A percentile compares a stretch with the other conserved stretches of the same genome.
Conservation (phyloP, 2,888 invertebrate species). For the Spisula solida region DNA sequence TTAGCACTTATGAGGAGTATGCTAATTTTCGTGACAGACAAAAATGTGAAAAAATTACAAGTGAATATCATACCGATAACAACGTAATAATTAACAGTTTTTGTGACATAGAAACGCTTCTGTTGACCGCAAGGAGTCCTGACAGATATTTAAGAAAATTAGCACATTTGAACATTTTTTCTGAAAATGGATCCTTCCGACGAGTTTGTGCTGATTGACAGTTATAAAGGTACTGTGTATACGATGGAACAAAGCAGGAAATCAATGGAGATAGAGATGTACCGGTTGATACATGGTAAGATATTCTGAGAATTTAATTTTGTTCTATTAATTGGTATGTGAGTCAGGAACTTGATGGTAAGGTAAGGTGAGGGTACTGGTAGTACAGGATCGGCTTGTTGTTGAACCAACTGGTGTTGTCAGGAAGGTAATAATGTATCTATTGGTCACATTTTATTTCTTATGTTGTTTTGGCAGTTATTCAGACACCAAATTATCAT, state of each 20-base stretch:
- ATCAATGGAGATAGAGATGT: slow-evolving; percentile 58
- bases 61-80: background rate
- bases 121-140: too few relatives aligned
- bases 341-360: background rate
- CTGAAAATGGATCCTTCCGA: slow-evolving; percentile 61
- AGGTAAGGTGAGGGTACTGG: too few relatives aligned
- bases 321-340: background rate
- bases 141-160: background rate
- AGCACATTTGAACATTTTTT: background rate
- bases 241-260: slow-evolving; percentile 64
- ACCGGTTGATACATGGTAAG: slow-evolving; percentile 53
- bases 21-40: slow-evolving; percentile 65
- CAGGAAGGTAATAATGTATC: too few relatives aligned
- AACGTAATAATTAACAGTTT: background rate
- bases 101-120: too few relatives aligned
- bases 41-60: slow-evolving; percentile 59
- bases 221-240: slow-evolving; percentile 58
- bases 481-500: too few relatives aligned
- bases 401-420: too few relatives aligned
- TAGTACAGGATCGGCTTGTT: too few relatives aligned
- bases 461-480: too few relatives aligned
- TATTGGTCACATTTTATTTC: too few relatives aligned
- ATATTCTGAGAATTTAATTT: background rate
- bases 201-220: slow-evolving; percentile 70
- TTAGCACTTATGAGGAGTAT: slow-evolving; percentile 47